Conservation (phyloP, 1,140 invertebrate species). For the Anoplolepis gracilipes region DNA sequence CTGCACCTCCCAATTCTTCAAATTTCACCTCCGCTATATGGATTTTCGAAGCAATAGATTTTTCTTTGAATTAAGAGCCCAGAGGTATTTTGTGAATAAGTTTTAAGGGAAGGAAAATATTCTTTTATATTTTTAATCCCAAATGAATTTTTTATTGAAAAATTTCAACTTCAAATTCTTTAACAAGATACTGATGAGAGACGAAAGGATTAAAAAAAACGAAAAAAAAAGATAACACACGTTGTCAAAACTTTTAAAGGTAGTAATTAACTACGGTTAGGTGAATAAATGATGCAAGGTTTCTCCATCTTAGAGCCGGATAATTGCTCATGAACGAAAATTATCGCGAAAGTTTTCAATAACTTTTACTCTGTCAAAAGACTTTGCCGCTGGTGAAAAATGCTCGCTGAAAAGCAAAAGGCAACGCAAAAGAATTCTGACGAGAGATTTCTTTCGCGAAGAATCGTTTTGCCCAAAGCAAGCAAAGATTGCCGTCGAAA, state of each 20-base stretch:
- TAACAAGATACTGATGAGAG: not conserved
- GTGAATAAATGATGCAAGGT: not conserved
- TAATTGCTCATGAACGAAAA: not conserved
- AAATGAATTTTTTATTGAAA: slow-evolving; percentile 8
- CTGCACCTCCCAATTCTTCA: not conserved
- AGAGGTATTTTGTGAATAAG: not conserved
- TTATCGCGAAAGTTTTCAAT: not conserved
- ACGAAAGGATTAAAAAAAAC: not conserved
- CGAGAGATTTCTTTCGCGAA: slow-evolving; percentile 15
- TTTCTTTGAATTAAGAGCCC: not conserved
- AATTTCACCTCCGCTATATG: not conserved
- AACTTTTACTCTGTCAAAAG: not conserved
- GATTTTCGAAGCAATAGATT: not conserved
- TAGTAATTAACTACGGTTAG: not conserved
- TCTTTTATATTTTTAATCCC: slow-evolving; percentile 7
- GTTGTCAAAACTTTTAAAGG: not conserved
- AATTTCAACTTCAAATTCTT: slow-evolving; percentile 7
- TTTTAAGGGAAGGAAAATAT: not conserved
- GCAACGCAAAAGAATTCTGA: slow-evolving; percentile 12
- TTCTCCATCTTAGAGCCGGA: not conserved
- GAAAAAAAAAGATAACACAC: too few relatives aligned
- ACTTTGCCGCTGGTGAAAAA: not conserved
- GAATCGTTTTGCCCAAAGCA: slow-evolving; percentile 10
- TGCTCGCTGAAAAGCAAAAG: not conserved
- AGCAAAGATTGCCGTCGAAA: not conserved